These are phyloP conservation scores for Drosophila nasuta DNA, from an alignment of 1,140 invertebrate genomes.

Conservation along the genomic window DNA sequence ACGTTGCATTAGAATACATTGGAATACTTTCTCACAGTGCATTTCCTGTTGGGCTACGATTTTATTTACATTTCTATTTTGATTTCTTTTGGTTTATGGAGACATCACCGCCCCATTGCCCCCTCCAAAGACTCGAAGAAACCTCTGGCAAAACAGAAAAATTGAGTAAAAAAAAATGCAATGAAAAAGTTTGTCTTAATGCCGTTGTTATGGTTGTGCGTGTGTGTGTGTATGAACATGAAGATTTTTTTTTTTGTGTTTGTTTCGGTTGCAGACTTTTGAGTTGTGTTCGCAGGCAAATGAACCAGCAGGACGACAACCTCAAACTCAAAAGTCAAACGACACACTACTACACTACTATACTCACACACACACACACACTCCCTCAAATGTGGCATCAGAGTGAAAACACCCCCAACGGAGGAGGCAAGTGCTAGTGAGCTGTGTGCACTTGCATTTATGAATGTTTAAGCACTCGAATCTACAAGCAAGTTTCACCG, in stretches of 20 bases:
- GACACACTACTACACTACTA: background rate
- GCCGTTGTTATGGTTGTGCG: slow-evolving; percentile 35
- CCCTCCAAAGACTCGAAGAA: background rate
- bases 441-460: slow-evolving; percentile 75
- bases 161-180: slow-evolving; percentile 45
- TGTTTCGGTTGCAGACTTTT: slow-evolving; percentile 68
- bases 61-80: slow-evolving; percentile 46
- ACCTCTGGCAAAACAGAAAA: slow-evolving; percentile 37
- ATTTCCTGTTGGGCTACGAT: slow-evolving; percentile 23
- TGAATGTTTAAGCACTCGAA: slow-evolving; percentile 76
- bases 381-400: background rate
- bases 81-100: slow-evolving; percentile 62
- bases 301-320: slow-evolving; percentile 62
- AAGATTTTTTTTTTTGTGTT: slow-evolving; percentile 56
- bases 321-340: slow-evolving; percentile 52
- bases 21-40: slow-evolving; percentile 21
- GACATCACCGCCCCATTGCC: slow-evolving; percentile 35
- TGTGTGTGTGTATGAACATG: slow-evolving; percentile 10
- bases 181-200: slow-evolving; percentile 47
- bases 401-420: background rate
- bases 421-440: slow-evolving; percentile 38
- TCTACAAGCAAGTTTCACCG: slow-evolving; percentile 38
- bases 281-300: slow-evolving; percentile 62
- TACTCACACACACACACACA: too few relatives aligned
- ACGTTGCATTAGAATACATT: background rate